Evolutionary conservation across 2,113 vertebrate genomes (phyloP).

Genomic region (Cyprinodon variegatus): DNA sequence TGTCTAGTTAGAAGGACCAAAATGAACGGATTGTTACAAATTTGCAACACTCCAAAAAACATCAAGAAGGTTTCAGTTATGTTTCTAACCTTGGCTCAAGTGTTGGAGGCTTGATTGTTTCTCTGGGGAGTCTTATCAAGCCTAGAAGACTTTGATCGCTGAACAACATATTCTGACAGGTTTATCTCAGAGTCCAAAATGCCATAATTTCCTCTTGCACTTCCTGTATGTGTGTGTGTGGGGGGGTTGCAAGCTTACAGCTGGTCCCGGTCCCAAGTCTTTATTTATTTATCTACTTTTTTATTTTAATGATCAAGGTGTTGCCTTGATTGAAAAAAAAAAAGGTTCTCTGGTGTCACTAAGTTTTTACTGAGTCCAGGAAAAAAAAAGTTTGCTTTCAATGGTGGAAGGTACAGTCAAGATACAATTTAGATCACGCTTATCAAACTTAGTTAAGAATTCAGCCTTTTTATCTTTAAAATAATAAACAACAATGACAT

Average conservation of each 20-base stretch:
- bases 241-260: neutral
- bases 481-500: too few species aligned
- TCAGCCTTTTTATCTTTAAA: too few species aligned
- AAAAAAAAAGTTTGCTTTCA: neutral
- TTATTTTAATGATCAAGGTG: neutral
- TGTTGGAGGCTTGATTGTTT: neutral
- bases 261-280: neutral
- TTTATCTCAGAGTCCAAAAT: neutral
- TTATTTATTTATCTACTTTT: neutral
- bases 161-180: neutral
- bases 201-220: neutral
- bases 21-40: neutral
- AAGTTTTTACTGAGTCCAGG: neutral
- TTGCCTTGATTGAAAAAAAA: neutral
- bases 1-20: too few species aligned
- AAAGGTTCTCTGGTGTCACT: neutral
- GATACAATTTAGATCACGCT: neutral
- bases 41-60: neutral
- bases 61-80: neutral
- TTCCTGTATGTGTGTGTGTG: neutral
- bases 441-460: neutral
- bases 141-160: slow-evolving; percentile 4
- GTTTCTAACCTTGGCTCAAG: neutral
- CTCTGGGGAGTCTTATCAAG: neutral
- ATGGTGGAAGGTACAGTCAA: neutral